Evolutionary conservation across 35 echinoderm and acorn worm genomes (phyloP), one percentile per base, ranked within the genome.

Genomic region (Apostichopus californicus): DNA sequence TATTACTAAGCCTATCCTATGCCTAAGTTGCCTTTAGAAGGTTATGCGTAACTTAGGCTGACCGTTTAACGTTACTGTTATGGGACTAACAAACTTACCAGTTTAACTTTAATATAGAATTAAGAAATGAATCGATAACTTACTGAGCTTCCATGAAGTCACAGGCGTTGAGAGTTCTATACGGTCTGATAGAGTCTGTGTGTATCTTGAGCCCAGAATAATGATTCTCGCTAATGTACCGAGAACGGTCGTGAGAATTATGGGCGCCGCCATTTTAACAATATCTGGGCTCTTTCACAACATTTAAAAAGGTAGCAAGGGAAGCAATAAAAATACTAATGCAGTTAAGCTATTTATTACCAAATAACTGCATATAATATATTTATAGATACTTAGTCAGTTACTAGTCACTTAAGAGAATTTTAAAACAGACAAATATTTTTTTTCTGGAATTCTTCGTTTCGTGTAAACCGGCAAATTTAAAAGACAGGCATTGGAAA

Each of bases 181-280:
- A 6, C 86, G 57, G 3, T 89, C 86, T 11, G 86, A 53, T 24
- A 89, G 72, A 52, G 17, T 54, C 7, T 68, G 14, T 4, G 86
- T 54, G 60, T 65, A 72, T 34, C 21, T n/a, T 28, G 86, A 89
- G 24, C 86, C 61, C 21, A 89, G 68, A 89, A 89, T 72, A 13
- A 89, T 89, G 52, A 89, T 63, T 89, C 86, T 89, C 1, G 61
- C 46, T 53, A 89, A 75, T 23, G 64, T 89, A n/a, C 86, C 86
- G 4, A 89, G 86, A 55, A 89, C 14, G 12, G 52, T 68, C 8
- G 25, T 72, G 28, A 22, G 26, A 15, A 89, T 53, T n/a, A 89
- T 89, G 61, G 86, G 64, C 28, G 86, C 86, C 34, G 86, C 86
- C 86, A 89, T 89, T 3, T 89, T 85, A 21, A 85, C 11, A n/a